A percentile compares a stretch with the other conserved stretches of the same genome.
Evolutionary conservation across 92 coral and sea anemone genomes (phyloP).

Genomic region (Metridium senile): DNA sequence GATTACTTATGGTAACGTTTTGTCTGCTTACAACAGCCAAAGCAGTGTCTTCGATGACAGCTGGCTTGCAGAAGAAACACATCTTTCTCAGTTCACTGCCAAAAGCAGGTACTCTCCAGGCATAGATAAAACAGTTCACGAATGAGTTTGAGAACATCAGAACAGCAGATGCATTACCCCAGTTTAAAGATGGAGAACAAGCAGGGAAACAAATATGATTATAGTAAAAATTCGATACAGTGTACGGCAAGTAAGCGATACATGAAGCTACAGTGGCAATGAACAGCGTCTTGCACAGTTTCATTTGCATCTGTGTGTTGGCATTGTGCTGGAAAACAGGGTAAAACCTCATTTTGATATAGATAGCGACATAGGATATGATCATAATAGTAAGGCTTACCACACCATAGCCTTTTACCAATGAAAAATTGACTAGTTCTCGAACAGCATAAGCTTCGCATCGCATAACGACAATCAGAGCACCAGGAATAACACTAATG

Average conservation of each 20-base stretch:
- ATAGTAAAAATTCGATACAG: too few species aligned
- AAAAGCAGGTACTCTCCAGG: constrained; percentile 1
- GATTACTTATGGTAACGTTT: neutral
- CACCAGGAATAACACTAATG: neutral
- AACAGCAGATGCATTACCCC: neutral
- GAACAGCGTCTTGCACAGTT: constrained; percentile 26
- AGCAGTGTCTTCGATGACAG: neutral
- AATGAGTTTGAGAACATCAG: neutral
- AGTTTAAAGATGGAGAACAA: neutral
- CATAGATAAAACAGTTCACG: neutral
- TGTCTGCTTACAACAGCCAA: neutral
- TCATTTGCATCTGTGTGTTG: constrained; percentile 16
- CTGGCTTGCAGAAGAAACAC: neutral
- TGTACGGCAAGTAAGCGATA: neutral
- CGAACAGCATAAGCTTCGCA: neutral
- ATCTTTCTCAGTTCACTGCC: neutral
- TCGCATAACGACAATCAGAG: neutral
- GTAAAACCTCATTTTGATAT: constrained; percentile 11
- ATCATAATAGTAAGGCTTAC: constrained; percentile 1
- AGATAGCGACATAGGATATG: constrained; percentile 5
- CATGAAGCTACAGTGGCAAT: constrained; percentile 13
- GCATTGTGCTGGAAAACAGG: constrained; percentile 19
- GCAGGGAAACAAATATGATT: too few species aligned
- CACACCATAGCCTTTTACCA: neutral
- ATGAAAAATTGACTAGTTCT: neutral